Evolutionary conservation across 1,140 invertebrate genomes (phyloP).

Genomic region (Euschistus heros): DNA sequence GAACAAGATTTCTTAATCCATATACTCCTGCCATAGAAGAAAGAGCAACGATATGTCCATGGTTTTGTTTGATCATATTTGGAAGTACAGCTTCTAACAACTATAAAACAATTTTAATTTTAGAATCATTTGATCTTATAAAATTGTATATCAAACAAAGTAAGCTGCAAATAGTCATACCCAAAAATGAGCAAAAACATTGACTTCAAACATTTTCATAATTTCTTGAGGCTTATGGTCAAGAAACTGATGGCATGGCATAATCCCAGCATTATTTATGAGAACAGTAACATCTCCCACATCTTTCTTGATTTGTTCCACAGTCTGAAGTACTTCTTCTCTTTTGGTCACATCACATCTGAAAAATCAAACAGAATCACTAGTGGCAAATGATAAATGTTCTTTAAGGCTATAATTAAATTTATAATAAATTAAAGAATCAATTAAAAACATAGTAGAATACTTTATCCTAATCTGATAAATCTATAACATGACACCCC

Average conservation of each 20-base stretch:
- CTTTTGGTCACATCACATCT: slow-evolving; percentile 59
- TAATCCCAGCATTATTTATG: slow-evolving; percentile 82
- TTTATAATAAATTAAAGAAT: too few relatives aligned
- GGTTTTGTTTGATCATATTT: slow-evolving; percentile 61
- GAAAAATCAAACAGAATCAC: too few relatives aligned
- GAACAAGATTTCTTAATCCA: slow-evolving; percentile 62
- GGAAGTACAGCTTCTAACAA: slow-evolving; percentile 68
- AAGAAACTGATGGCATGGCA: slow-evolving; percentile 61
- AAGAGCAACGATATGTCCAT: slow-evolving; percentile 72
- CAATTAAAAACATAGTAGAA: too few relatives aligned
- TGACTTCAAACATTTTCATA: slow-evolving; percentile 59
- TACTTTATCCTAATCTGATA: too few relatives aligned
- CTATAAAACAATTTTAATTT: slow-evolving; percentile 35
- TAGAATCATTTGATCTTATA: too few relatives aligned
- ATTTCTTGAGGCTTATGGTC: slow-evolving; percentile 55
- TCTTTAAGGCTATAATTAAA: too few relatives aligned
- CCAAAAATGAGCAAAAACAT: slow-evolving; percentile 72
- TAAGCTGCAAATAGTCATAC: slow-evolving; percentile 37
- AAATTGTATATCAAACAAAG: too few relatives aligned
- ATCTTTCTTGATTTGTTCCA: slow-evolving; percentile 46
- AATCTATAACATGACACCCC: too few relatives aligned
- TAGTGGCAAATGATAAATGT: too few relatives aligned
- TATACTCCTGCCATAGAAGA: slow-evolving; percentile 70
- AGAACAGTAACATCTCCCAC: slow-evolving; percentile 61
- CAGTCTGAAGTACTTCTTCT: slow-evolving; percentile 45